Conservation (phyloP, 2,113 vertebrate species). For the Dasyprocta punctata region DNA sequence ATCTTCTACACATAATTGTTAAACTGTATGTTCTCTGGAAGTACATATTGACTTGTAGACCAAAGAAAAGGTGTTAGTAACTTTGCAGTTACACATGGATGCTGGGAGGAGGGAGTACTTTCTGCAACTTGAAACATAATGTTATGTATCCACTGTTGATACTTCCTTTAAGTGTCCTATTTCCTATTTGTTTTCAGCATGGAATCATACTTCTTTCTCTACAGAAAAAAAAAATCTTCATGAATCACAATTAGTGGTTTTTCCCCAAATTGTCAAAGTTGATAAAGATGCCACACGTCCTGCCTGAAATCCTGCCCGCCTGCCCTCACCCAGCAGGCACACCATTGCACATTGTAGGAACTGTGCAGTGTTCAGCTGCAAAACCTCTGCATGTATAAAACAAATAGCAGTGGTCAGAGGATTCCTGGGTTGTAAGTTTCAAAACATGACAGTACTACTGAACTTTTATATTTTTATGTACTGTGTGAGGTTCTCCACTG, state of each 20-base stretch:
- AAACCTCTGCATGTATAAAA: neutral
- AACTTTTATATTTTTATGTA: neutral
- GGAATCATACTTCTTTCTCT: neutral
- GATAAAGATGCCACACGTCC: neutral
- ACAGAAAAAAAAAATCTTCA: neutral
- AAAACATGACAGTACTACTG: neutral
- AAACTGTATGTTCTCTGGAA: neutral
- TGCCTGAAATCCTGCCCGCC: neutral
- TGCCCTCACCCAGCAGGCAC: neutral
- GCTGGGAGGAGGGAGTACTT: rapidly evolving
- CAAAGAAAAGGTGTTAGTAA: neutral
- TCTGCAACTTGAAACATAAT: neutral
- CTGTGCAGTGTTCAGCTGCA: neutral
- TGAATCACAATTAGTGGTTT: neutral
- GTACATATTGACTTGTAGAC: neutral
- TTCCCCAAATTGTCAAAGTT: neutral
- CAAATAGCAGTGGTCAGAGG: neutral
- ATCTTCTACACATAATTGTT: neutral
- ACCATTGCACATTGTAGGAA: neutral
- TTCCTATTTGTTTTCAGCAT: neutral
- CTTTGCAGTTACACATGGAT: neutral
- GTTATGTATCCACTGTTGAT: neutral
- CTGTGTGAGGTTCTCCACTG: neutral
- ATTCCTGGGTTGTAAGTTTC: neutral
- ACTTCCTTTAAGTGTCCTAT: neutral